Evolutionary conservation across 2,113 vertebrate genomes (phyloP).

Genomic region (Melanotaenia duboulayi): DNA sequence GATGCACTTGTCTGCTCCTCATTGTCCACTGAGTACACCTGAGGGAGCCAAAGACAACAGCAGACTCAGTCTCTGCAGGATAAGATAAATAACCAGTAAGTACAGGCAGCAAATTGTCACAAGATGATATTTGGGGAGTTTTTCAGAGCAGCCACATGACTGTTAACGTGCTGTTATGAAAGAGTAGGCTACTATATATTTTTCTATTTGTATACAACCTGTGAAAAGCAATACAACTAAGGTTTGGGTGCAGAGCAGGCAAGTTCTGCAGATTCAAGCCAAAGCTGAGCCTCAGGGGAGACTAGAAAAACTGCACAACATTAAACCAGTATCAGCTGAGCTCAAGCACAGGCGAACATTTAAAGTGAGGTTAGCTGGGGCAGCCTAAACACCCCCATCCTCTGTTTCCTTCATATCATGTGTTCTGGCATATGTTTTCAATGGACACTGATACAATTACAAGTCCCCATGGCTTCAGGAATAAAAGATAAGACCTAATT

Average conservation of each 20-base stretch:
- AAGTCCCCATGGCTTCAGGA: constrained; percentile 32
- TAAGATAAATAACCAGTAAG: not conserved
- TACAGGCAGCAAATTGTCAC: not conserved
- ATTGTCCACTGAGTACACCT: constrained; percentile 87
- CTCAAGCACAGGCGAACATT: constrained; percentile 32
- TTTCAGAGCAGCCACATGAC: constrained; percentile 7
- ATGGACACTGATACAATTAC: constrained; percentile 57
- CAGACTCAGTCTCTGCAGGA: constrained; percentile 8
- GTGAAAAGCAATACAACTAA: no score
- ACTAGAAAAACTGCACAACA: constrained; percentile 27
- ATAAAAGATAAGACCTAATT: constrained; percentile 57
- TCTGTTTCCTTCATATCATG: constrained; percentile 41
- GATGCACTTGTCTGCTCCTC: constrained; percentile 78
- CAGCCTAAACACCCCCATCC: constrained; percentile 25
- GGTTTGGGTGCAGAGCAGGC: constrained; percentile 1
- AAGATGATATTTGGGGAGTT: not conserved
- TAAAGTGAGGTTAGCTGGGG: constrained; percentile 35
- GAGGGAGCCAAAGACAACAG: constrained; percentile 56
- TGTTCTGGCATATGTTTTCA: constrained; percentile 64
- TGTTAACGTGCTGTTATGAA: constrained; percentile 1
- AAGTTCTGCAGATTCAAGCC: constrained; percentile 34
- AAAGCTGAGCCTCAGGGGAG: constrained; percentile 38
- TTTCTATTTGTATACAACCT: no score
- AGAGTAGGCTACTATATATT: not conserved
- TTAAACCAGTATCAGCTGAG: constrained; percentile 47